These are phyloP conservation scores for Sinocyclocheilus maitianheensis DNA, from an alignment of 2,113 vertebrate species.

Conservation along the genomic window DNA sequence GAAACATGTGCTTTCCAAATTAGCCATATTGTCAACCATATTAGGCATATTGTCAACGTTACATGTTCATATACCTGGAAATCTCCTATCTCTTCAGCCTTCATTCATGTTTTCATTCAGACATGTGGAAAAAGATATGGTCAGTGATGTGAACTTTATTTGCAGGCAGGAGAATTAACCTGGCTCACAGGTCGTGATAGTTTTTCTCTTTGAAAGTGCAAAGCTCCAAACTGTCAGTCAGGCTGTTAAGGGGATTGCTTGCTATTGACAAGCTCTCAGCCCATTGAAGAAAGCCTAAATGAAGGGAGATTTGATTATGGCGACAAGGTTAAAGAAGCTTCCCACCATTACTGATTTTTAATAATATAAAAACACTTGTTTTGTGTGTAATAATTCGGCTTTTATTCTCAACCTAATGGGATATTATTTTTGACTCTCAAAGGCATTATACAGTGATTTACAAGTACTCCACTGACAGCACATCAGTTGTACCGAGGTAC, in stretches of 20 bases:
- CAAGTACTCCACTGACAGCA: neutral
- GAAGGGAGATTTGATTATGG: neutral
- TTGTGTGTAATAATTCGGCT: neutral
- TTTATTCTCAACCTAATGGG: neutral
- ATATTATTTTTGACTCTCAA: neutral
- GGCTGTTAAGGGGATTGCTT: conserved; percentile 25
- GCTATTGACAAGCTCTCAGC: conserved; percentile 21
- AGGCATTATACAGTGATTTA: too few species aligned
- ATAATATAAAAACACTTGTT: neutral
- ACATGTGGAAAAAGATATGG: neutral
- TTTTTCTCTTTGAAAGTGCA: conserved; percentile 44
- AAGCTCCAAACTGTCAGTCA: conserved; percentile 48
- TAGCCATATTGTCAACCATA: neutral
- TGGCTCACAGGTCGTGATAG: conserved; percentile 39
- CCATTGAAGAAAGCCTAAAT: conserved; percentile 22
- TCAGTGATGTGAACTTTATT: neutral
- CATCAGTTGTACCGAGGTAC: neutral
- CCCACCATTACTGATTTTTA: neutral
- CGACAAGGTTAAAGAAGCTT: neutral
- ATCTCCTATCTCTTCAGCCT: neutral
- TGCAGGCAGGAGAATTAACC: conserved; percentile 41
- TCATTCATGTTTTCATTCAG: neutral
- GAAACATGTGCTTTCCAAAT: neutral
- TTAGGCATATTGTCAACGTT: neutral
- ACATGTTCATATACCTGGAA: neutral